Base-by-base conservation (phyloP, 2,113 vertebrate species). In the Atractosteus spatula region DNA sequence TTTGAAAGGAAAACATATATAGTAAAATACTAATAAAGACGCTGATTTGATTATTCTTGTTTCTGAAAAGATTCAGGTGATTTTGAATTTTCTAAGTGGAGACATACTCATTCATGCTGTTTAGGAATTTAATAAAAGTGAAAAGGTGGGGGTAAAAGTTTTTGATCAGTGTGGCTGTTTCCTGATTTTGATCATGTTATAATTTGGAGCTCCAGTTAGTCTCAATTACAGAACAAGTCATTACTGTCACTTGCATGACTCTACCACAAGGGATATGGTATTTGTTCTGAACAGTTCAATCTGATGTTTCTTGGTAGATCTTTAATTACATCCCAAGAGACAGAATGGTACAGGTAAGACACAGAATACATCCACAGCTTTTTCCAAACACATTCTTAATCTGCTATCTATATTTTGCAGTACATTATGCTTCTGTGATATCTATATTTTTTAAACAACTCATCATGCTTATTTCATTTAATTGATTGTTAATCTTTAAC, bases 251-350 rank as follows among this genome's bases (percentile, higher is more conserved):
- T 64, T 74, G 55, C 13, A 69, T 63, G 68, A 56, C 59, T 75
- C 51, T 75, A 42, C 61, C 68, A 66, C 68, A 11, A 57, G 68
- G 68, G 68, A 70, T 16, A 70, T 62, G 42, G 68, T 65, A 64
- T 75, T 70, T 70, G 59, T 65, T 70, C 62, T 64, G 44, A 75
- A 43, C 69, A 65, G 51, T 57, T 75, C 69, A 54, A 69, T 29
- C 68, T 70, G 73, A 70, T 66, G 73, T 41, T 75, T 75, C 62
- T 65, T 16, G 45, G 14, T 70, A 55, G 62, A 59, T 59, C 56
- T 44, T 70, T 70, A 70, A 70, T 70, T 70, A 70, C 69, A 70
- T 57, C 69, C 69, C 69, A 59, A 44, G 69, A 70, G 69, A 70
- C 13, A 43, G 55, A 44, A 14, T 44, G n/a, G 56, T 41, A 8